Percentiles rank a stretch among this genome's conserved stretches.
These are phyloP conservation scores for Drosophila affinis DNA, from an alignment of 2,888 invertebrate species.

Conservation along the genomic window DNA sequence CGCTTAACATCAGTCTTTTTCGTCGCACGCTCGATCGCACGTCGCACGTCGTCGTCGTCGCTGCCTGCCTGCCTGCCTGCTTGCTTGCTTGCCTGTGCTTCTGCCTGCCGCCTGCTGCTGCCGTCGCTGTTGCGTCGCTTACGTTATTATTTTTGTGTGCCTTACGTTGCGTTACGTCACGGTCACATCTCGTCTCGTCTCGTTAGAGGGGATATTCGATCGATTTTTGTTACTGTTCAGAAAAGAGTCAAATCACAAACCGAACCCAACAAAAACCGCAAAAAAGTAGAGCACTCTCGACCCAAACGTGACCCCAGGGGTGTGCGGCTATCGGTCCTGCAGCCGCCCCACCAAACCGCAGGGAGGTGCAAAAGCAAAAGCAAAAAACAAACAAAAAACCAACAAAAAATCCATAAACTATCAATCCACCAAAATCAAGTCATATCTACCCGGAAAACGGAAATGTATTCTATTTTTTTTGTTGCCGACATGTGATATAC, in stretches of 20 bases:
- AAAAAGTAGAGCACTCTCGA: background rate
- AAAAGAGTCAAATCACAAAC: too few species aligned
- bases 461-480: background rate
- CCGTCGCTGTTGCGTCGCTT: constrained; percentile 25
- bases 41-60: constrained; percentile 67
- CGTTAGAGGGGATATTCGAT: background rate
- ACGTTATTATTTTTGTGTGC: constrained; percentile 20
- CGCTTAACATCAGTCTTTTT: constrained; percentile 83
- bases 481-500: constrained; percentile 24
- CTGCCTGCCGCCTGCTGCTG: constrained; percentile 38
- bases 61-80: constrained; percentile 28
- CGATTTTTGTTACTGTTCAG: background rate
- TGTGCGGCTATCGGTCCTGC: background rate
- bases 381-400: background rate
- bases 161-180: background rate
- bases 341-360: background rate
- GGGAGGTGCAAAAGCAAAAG: background rate
- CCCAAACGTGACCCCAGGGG: background rate
- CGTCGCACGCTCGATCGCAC: constrained; percentile 78
- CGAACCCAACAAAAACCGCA: background rate
- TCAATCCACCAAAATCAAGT: background rate
- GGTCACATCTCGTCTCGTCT: background rate
- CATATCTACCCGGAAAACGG: background rate
- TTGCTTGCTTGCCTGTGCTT: constrained; percentile 11
- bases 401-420: background rate